Evolutionary conservation across 2,797 vertebrate species (phyloP), one percentile per base, ranked within the genome.

Genomic region (Phrynocephalus guinanensis): DNA sequence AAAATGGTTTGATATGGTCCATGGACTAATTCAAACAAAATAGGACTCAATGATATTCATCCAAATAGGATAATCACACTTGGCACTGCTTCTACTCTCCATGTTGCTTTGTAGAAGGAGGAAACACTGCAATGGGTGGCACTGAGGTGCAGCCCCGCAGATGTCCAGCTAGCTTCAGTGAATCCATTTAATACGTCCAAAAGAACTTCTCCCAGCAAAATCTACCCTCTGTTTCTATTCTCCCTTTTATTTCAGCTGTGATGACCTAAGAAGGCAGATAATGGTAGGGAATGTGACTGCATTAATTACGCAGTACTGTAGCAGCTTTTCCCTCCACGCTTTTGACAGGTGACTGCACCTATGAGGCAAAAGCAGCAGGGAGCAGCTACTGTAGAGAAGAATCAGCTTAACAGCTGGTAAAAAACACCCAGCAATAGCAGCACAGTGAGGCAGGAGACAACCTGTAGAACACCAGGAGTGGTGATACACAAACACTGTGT

Each of bases 261-360:
- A 24, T 70, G 50, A 30, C 79, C 52, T 52, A n/a, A n/a, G 11
- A 24, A 81, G 38, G 67, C 56, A 67, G 26, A 38, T 24, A 26
- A 30, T 1, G 38, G n/a, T 52, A 68, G n/a, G 48, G 5, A 76
- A 50, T 28, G 38, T 68, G 50, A 56, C 52, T 56, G 52, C 52
- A 56, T 56, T 56, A 56, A 56, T 13, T 56, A 56, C 9, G 52
- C 9, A 56, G 13, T 56, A 56, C 52, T 56, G 38, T 13, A 75
- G 52, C n/a, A 76, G 44, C 44, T 24, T 76, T 66, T 10, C 38
- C 6, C 30, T 79, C 60, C 7, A 67, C 1, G 13, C n/a, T 15
- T 75, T 22, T 81, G 78, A 75, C 78, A 85, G 30, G 70, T 60
- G 75, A n/a, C 83, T 85, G 83, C 44, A n/a, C n/a, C 38, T 50